These are phyloP conservation scores for Strix uralensis DNA, from an alignment of 2,113 vertebrate genomes.

Conservation along the genomic window DNA sequence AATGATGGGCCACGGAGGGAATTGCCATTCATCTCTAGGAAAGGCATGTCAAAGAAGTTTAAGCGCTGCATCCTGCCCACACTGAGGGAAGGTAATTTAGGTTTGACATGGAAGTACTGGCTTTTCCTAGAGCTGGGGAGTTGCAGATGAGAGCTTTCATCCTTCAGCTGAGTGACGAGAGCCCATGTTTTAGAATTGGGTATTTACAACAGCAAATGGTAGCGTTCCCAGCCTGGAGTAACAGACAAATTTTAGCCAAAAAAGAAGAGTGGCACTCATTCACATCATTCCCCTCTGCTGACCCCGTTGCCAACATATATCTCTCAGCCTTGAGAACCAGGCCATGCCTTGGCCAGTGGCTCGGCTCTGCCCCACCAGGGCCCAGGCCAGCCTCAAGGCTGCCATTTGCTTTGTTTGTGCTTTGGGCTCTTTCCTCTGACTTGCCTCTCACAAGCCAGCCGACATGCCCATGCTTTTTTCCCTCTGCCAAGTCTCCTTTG, in stretches of 20 bases:
- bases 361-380: not conserved
- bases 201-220: not conserved
- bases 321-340: not conserved
- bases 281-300: not conserved
- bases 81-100: not conserved
- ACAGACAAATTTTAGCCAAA: not conserved
- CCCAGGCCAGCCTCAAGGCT: not conserved
- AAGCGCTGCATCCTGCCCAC: not conserved
- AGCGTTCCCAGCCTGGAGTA: not conserved
- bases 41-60: not conserved
- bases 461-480: not conserved
- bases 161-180: not conserved
- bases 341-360: not conserved
- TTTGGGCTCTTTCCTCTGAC: not conserved
- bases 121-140: not conserved
- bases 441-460: not conserved
- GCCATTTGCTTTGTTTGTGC: not conserved
- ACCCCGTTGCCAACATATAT: fast-evolving
- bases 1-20: slow-evolving; percentile 18
- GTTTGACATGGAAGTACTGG: not conserved
- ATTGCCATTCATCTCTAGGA: not conserved
- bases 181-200: not conserved
- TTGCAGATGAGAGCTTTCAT: not conserved
- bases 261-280: not conserved
- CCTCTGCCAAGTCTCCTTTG: slow-evolving; percentile 29